Evolutionary conservation across 1,140 invertebrate genomes (phyloP).

Genomic region (Pseudomyrmex sp.): DNA sequence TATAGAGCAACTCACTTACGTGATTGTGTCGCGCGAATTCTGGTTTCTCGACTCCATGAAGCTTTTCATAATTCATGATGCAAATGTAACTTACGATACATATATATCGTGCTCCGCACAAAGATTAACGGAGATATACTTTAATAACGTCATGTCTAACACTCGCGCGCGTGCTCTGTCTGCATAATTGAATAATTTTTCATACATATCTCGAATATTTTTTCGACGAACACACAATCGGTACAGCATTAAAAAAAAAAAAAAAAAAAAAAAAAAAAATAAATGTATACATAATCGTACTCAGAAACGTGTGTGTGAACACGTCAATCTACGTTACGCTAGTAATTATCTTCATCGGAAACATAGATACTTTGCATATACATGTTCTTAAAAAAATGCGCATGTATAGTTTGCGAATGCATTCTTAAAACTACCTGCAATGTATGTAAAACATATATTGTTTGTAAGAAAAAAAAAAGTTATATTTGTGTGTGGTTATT

Average conservation of each 20-base stretch:
- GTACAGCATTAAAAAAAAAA: neutral
- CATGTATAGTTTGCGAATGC: no score
- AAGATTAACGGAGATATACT: conserved; percentile 38
- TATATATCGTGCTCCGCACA: no score
- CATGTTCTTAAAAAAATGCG: neutral
- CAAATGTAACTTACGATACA: no score
- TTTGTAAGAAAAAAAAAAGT: no score
- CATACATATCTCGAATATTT: no score
- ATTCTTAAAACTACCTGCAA: neutral
- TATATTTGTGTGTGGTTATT: no score
- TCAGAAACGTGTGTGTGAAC: neutral
- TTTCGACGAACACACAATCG: neutral
- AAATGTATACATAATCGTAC: conserved; percentile 23
- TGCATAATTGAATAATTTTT: conserved; percentile 23
- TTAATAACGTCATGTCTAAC: conserved; percentile 20
- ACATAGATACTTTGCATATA: neutral
- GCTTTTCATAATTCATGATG: neutral
- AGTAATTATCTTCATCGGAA: conserved; percentile 16
- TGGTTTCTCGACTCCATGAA: neutral
- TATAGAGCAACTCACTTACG: neutral
- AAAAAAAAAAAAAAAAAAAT: conserved; percentile 24
- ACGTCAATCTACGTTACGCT: conserved; percentile 11
- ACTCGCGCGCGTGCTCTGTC: neutral
- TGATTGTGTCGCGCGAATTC: neutral
- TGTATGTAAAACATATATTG: no score